Evolutionary conservation across 2,113 vertebrate genomes (phyloP).

Genomic region (Sciurus niger): DNA sequence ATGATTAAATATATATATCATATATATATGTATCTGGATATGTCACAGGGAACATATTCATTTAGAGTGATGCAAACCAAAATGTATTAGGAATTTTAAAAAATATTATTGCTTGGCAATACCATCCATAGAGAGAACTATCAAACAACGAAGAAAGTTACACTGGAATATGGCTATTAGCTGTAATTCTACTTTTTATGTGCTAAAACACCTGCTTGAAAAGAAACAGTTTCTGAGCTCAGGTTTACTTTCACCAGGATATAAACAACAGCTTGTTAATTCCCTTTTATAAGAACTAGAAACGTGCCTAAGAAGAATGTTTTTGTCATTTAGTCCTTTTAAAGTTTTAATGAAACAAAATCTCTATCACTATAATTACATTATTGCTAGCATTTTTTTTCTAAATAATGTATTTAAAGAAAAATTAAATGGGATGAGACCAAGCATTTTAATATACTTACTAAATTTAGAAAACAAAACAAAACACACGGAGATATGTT

Average conservation of each 20-base stretch:
- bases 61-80: neutral
- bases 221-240: conserved; percentile 29
- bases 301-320: neutral
- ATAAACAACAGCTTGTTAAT: conserved; percentile 62
- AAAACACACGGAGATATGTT: neutral
- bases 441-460: neutral
- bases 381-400: neutral
- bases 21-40: too few species aligned
- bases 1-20: too few species aligned
- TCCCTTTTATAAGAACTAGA: conserved; percentile 27
- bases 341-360: conserved; percentile 58
- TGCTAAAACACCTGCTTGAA: conserved; percentile 55
- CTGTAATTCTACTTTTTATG: conserved; percentile 47
- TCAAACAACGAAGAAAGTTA: conserved; percentile 1
- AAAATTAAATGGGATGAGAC: neutral
- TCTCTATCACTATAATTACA: neutral
- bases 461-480: conserved; percentile 19
- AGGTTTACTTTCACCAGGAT: conserved; percentile 9
- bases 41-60: neutral
- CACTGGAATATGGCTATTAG: neutral
- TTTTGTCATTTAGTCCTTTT: conserved; percentile 4
- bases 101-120: neutral
- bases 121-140: conserved; percentile 26
- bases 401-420: conserved; percentile 35
- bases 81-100: neutral